Percentiles rank a stretch among this genome's conserved stretches.
phyloP scores from a whole-genome alignment of 2,797 vertebrate genomes.

The Centroberyx gerrardi region DNA sequence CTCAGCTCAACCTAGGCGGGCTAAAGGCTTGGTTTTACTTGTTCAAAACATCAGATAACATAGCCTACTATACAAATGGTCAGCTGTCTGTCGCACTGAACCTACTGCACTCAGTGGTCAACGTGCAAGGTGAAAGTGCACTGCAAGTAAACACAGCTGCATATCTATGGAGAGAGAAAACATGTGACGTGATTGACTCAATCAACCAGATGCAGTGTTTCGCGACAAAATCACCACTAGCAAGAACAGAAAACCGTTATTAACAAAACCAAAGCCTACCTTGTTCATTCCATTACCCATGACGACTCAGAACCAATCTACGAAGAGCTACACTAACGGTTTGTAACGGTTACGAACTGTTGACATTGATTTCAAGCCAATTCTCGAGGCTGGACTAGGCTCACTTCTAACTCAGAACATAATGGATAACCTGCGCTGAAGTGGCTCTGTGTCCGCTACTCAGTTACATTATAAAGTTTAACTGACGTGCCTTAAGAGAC shows the following conservation, averaged over 20 bases:
- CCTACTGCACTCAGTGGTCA: too few relatives aligned
- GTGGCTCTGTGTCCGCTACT: slow-evolving; percentile 7
- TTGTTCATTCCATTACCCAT: slow-evolving; percentile 96
- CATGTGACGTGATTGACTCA: slow-evolving; percentile 21
- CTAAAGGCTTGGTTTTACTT: too few relatives aligned
- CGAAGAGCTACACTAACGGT: slow-evolving; percentile 33
- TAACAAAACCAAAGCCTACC: slow-evolving; percentile 76
- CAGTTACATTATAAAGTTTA: slow-evolving; percentile 1
- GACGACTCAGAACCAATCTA: slow-evolving; percentile 29
- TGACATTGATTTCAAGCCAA: slow-evolving; percentile 40
- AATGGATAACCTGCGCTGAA: not conserved
- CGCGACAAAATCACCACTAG: not conserved
- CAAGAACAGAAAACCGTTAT: not conserved
- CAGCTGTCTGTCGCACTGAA: too few relatives aligned
- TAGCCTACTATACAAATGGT: too few relatives aligned
- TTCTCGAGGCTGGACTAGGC: not conserved
- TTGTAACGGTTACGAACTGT: slow-evolving; percentile 5
- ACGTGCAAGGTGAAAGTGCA: too few relatives aligned
- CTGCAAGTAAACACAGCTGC: not conserved
- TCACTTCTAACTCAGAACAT: not conserved
- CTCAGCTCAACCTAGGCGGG: too few relatives aligned
- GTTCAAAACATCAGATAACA: too few relatives aligned
- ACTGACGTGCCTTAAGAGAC: too few relatives aligned
- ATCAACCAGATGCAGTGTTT: not conserved
- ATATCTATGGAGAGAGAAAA: not conserved